Percentiles rank a stretch among this genome's conserved stretches.
phyloP scores from a whole-genome alignment of 2,888 invertebrate species.

The Meliscaeva auricollis region DNA sequence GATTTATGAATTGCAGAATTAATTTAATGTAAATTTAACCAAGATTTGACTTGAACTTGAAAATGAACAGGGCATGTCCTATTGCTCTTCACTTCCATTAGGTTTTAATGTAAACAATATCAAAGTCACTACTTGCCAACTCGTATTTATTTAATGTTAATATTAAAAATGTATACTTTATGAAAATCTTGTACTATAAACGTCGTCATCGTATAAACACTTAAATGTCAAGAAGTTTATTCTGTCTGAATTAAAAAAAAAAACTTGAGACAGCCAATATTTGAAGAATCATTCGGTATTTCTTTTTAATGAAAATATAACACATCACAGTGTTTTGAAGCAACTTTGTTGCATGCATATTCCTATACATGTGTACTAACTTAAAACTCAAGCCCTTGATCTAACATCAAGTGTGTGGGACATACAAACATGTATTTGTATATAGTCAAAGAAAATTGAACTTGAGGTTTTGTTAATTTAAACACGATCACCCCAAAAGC shows the following conservation, averaged over 20 bases:
- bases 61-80: not conserved
- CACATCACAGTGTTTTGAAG: not conserved
- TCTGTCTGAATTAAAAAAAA: not conserved
- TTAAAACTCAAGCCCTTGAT: not conserved
- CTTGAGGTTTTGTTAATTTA: conserved; percentile 49
- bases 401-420: not conserved
- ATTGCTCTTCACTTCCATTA: not conserved
- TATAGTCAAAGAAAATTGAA: conserved; percentile 5
- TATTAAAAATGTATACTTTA: too few species aligned
- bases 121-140: too few species aligned
- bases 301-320: not conserved
- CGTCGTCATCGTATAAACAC: too few species aligned
- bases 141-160: too few species aligned
- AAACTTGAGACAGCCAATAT: not conserved
- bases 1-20: too few species aligned
- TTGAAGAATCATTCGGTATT: conserved; percentile 5
- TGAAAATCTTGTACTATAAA: too few species aligned
- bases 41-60: not conserved
- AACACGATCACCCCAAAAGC: conserved; percentile 66
- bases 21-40: too few species aligned
- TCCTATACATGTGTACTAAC: too few species aligned
- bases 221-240: not conserved
- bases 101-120: not conserved
- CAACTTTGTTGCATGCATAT: too few species aligned
- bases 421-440: not conserved